These are phyloP conservation scores for Manis pentadactyla DNA, from an alignment of 2,797 vertebrate species.

Conservation along the genomic window DNA sequence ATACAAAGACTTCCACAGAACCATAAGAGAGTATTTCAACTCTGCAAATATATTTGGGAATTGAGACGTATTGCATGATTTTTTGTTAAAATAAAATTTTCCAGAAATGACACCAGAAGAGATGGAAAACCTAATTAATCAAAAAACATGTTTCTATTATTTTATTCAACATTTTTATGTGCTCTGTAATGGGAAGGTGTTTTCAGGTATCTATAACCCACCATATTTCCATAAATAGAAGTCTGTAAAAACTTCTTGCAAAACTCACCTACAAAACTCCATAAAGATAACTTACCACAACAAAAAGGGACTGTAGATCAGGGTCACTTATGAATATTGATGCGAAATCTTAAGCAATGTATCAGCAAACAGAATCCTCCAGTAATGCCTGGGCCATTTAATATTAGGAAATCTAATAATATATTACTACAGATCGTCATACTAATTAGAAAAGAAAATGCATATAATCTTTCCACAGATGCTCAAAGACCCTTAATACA, in stretches of 20 bases:
- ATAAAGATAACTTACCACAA: neutral
- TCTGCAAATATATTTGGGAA: neutral
- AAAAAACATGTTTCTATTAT: neutral
- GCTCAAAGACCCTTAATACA: neutral
- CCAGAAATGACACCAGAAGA: neutral
- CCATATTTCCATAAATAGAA: neutral
- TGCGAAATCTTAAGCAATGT: neutral
- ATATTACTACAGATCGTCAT: neutral
- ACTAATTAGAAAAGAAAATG: neutral
- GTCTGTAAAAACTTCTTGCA: neutral
- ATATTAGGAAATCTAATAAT: neutral
- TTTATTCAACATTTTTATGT: neutral
- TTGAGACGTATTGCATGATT: neutral
- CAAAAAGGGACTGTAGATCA: neutral
- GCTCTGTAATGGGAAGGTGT: neutral
- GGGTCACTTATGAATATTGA: neutral
- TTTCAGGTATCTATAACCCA: neutral
- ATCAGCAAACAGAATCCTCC: neutral
- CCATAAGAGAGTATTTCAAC: neutral
- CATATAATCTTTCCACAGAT: neutral
- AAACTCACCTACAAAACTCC: neutral
- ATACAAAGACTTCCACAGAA: neutral
- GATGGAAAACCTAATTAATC: neutral
- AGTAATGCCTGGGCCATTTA: neutral
- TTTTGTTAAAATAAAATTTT: neutral